phyloP scores from a whole-genome alignment of 2,797 vertebrate genomes.

The Pseudomugil gertrudae region DNA sequence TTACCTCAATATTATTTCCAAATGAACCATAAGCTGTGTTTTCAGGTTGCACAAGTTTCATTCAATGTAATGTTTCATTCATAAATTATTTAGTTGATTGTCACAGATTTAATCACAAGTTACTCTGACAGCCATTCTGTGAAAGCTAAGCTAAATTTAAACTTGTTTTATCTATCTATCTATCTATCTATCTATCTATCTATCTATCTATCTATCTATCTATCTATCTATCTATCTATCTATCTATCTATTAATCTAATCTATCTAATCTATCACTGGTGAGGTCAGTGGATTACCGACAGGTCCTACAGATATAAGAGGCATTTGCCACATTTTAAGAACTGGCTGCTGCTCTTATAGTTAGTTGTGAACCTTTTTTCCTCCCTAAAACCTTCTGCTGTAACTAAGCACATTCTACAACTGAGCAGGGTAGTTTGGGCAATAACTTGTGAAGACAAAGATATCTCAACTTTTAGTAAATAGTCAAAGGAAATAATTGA shows the following conservation, averaged over 20 bases:
- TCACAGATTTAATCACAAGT: not conserved
- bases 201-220: not conserved
- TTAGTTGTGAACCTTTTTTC: not conserved
- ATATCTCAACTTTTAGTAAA: not conserved
- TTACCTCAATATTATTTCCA: not conserved
- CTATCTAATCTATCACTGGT: not conserved
- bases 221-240: not conserved
- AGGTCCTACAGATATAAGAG: not conserved
- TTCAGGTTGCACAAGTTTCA: not conserved
- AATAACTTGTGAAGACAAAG: slow-evolving; percentile 1
- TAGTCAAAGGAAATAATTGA: not conserved
- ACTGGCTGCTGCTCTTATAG: not conserved
- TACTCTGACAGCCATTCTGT: not conserved
- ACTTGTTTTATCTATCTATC: too few relatives aligned
- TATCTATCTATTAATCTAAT: not conserved
- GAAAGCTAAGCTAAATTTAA: too few relatives aligned
- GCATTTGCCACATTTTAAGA: not conserved
- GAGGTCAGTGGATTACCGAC: not conserved
- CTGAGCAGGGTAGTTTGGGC: not conserved
- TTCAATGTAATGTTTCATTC: too few relatives aligned
- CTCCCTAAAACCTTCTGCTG: not conserved
- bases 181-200: not conserved
- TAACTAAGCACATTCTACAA: not conserved
- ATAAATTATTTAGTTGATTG: not conserved
- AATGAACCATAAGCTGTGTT: not conserved